phyloP scores from a whole-genome alignment of 2,797 vertebrate species.

The Mormyrus proboscirostris region DNA sequence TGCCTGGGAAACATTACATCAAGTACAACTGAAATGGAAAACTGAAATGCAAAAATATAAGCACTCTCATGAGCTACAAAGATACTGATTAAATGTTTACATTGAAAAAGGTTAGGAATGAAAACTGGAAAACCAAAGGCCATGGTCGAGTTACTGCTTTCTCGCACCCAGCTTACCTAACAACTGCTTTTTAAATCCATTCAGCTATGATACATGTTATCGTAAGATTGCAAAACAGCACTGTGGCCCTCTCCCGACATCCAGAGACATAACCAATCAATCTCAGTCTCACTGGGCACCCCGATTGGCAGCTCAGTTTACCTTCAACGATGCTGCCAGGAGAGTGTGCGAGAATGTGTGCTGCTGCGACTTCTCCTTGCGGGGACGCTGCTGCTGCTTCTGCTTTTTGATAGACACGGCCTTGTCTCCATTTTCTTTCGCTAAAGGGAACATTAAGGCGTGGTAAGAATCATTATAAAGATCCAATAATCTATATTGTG shows the following conservation, averaged over 20 bases:
- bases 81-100: neutral
- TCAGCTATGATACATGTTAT: neutral
- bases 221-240: neutral
- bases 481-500: neutral
- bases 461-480: neutral
- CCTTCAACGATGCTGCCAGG: slow-evolving; percentile 79
- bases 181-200: neutral
- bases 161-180: neutral
- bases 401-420: slow-evolving; percentile 58
- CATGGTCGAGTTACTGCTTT: neutral
- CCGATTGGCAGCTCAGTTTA: slow-evolving; percentile 38
- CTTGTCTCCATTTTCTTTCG: slow-evolving; percentile 55
- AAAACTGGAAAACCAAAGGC: neutral
- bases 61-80: neutral
- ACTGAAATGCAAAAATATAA: neutral
- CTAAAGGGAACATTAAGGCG: slow-evolving; percentile 22
- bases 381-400: slow-evolving; percentile 67
- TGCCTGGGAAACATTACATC: neutral
- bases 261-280: neutral
- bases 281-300: neutral
- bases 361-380: slow-evolving; percentile 72
- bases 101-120: neutral
- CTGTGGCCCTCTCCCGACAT: neutral
- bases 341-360: slow-evolving; percentile 77
- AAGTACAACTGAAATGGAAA: neutral